Evolutionary conservation across 1,140 invertebrate genomes (phyloP), one percentile per base, ranked within the genome.

Genomic region (Listronotus bonariensis): DNA sequence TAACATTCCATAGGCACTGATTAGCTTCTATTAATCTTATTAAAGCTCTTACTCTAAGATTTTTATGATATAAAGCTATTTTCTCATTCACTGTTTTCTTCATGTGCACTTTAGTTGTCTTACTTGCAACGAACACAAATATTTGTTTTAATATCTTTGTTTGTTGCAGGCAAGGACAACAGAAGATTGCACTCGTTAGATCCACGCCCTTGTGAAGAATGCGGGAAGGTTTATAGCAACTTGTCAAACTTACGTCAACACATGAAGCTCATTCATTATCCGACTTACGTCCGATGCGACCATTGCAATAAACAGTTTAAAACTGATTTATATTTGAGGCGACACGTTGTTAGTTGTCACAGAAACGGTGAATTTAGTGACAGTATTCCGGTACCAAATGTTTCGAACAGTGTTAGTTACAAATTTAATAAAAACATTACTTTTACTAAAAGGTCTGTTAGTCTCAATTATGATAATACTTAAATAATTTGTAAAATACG

Each of bases 141-240:
- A 52, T 18, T 36, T 42, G 17, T 40, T 20, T 51, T 49, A 51
- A 53, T 15, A 87, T 40, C 87, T 52, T 71, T 67, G 65, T 77
- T 77, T 77, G 76, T 77, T 77, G 76, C 75, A 78, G 77, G 74
- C 70, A 70, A 67, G 52, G 71, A 76, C 71, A 70, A 61, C 51
- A 69, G 72, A 77, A 86, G 85, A 81, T 82, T 85, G 78, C 85
- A 87, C 80, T 87, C 85, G 77, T 81, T 87, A 80, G 85, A 87
- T 79, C 86, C 86, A 75, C 80, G 85, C 74, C 85, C 86, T 69
- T 90, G 89, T 83, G 86, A 85, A 77, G 85, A 88, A 81, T 90
- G 89, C 83, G 88, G 88, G 73, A 87, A 88, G 77, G 86, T 88
- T 79, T 90, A 90, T 84, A 89, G 87, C 84, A 90, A 89, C 82